Conservation (phyloP, 1,140 invertebrate genomes). For the Camponotus vicinus region DNA sequence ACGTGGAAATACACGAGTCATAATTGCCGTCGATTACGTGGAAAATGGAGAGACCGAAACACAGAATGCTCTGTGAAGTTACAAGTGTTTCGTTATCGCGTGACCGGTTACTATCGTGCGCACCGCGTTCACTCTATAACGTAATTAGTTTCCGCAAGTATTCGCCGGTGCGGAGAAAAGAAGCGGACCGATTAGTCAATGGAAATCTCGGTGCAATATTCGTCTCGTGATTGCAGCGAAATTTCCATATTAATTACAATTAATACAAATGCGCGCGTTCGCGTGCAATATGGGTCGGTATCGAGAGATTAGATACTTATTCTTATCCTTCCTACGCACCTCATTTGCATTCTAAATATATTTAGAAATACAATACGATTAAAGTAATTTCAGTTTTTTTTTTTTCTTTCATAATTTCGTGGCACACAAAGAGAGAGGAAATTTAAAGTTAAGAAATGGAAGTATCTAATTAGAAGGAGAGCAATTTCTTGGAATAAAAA, state of each 20-base stretch:
- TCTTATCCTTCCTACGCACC: not conserved
- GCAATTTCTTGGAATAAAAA: not conserved
- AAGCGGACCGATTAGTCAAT: slow-evolving; percentile 27
- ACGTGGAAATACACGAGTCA: not conserved
- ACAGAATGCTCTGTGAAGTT: slow-evolving; percentile 38
- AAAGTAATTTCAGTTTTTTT: no score
- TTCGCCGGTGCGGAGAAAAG: not conserved
- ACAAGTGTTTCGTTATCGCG: slow-evolving; percentile 60
- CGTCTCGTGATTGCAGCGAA: not conserved
- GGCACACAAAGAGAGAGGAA: not conserved
- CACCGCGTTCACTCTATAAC: not conserved
- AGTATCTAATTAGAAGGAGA: not conserved
- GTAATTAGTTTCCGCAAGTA: slow-evolving; percentile 44
- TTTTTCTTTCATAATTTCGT: not conserved
- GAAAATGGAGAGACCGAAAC: slow-evolving; percentile 55
- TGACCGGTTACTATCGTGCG: slow-evolving; percentile 44
- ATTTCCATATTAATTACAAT: not conserved
- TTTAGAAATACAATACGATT: no score
- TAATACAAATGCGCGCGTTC: no score
- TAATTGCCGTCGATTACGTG: slow-evolving; percentile 48
- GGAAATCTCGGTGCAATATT: slow-evolving; percentile 3
- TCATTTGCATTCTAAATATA: not conserved
- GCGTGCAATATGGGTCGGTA: not conserved
- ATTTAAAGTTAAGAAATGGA: not conserved
- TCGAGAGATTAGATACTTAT: not conserved